These are phyloP conservation scores for Aplodontia rufa DNA, from an alignment of 2,113 vertebrate genomes.

Conservation along the genomic window DNA sequence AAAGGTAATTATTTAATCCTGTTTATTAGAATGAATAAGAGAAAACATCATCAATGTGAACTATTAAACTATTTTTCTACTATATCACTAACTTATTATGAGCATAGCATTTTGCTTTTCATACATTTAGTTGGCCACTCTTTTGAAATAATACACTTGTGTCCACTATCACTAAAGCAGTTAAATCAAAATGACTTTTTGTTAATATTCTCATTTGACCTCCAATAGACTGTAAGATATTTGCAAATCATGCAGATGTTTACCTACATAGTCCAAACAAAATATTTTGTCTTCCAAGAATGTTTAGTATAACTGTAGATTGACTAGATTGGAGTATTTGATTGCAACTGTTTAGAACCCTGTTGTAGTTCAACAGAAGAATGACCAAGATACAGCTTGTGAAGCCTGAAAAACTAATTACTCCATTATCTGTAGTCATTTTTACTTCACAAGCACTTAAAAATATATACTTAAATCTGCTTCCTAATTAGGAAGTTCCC, in stretches of 20 bases:
- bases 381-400: neutral
- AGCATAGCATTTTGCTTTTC: neutral
- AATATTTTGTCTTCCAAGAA: neutral
- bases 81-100: neutral
- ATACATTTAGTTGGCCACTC: neutral
- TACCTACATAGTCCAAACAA: neutral
- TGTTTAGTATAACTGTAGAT: neutral
- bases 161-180: neutral
- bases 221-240: neutral
- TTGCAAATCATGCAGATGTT: neutral
- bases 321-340: neutral
- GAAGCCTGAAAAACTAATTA: slow-evolving; percentile 76
- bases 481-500: slow-evolving; percentile 78
- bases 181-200: neutral
- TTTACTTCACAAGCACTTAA: slow-evolving; percentile 66
- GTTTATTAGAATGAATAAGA: neutral
- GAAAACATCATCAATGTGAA: neutral
- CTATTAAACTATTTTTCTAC: neutral
- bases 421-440: slow-evolving; percentile 70
- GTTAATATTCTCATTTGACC: neutral
- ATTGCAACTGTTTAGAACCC: neutral
- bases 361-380: neutral
- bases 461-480: slow-evolving; percentile 77
- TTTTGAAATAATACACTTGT: neutral
- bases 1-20: neutral